Evolutionary conservation across 2,797 vertebrate genomes (phyloP).

Genomic region (Loris lydekkerianus): DNA sequence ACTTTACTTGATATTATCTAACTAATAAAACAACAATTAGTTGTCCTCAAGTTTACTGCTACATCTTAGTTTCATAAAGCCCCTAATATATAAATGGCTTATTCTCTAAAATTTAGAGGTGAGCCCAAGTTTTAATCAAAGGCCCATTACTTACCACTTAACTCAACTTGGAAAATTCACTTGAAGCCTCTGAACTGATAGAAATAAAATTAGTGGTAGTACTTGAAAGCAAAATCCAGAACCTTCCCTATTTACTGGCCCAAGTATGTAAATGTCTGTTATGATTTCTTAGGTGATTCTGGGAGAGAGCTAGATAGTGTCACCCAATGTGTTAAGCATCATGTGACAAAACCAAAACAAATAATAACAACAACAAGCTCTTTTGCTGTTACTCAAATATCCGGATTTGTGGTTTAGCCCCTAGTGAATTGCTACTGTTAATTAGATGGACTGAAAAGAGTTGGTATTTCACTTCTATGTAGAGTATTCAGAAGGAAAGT

Average conservation of each 20-base stretch:
- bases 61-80: not conserved
- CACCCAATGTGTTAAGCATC: not conserved
- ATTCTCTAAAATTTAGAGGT: not conserved
- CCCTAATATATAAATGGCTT: not conserved
- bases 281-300: not conserved
- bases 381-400: not conserved
- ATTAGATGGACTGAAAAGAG: not conserved
- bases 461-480: not conserved
- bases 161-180: not conserved
- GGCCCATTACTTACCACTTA: not conserved
- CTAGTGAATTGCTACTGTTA: not conserved
- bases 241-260: not conserved
- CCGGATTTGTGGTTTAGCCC: not conserved
- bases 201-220: not conserved
- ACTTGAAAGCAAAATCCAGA: not conserved
- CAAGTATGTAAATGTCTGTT: not conserved
- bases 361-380: not conserved
- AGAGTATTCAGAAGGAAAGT: not conserved
- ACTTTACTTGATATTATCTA: not conserved
- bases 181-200: not conserved
- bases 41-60: not conserved
- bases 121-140: not conserved
- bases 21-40: not conserved
- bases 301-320: slow-evolving; percentile 1
- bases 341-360: slow-evolving; percentile 1